Conservation (phyloP, 2,113 vertebrate species). For the Paratilapia polleni region DNA sequence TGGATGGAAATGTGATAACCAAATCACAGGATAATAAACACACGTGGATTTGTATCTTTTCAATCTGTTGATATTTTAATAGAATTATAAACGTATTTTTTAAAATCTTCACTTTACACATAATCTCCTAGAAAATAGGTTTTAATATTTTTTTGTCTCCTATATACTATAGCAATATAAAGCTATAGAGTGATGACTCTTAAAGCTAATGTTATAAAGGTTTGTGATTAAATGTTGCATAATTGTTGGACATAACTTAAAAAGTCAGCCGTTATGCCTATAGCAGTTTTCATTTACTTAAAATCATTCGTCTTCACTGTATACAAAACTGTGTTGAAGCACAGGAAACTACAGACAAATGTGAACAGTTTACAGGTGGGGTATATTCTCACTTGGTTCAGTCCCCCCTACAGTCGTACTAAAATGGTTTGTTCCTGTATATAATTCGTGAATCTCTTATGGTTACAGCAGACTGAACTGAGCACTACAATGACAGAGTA, state of each 20-base stretch:
- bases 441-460: constrained; percentile 69
- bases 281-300: background rate
- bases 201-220: background rate
- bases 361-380: background rate
- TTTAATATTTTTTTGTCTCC: background rate
- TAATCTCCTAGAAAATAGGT: background rate
- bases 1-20: no score
- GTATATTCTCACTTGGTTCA: constrained; percentile 40
- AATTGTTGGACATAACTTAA: background rate
- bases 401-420: constrained; percentile 39
- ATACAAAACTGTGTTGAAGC: background rate
- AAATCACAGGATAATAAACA: background rate
- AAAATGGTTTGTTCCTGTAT: constrained; percentile 83
- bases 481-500: background rate
- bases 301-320: background rate
- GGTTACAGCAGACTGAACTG: background rate
- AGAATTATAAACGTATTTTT: background rate
- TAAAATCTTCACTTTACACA: background rate
- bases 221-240: background rate
- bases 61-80: background rate
- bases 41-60: background rate
- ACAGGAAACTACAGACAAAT: background rate
- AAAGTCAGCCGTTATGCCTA: fast-evolving
- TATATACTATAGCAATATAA: background rate
- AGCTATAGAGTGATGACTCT: background rate